A percentile compares a stretch with the other conserved stretches of the same genome.
Conservation (phyloP, 2,888 invertebrate species). For the Diaprepes abbreviatus region DNA sequence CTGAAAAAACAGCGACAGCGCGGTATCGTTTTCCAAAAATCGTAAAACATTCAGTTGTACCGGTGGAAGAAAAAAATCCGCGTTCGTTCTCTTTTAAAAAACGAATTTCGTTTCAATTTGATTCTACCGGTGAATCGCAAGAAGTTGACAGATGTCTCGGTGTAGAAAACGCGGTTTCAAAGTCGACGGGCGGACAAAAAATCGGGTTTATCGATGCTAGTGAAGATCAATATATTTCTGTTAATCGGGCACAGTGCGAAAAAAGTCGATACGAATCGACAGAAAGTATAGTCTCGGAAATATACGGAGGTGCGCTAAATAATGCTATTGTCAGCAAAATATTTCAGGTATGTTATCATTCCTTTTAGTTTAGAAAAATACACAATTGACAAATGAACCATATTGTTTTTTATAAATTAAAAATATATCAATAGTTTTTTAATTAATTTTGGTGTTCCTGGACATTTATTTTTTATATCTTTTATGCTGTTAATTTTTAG, state of each 20-base stretch:
- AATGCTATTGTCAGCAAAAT: slow-evolving; percentile 48
- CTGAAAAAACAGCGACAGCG: slow-evolving; percentile 28
- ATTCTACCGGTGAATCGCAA: background rate
- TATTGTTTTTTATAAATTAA: too few species aligned
- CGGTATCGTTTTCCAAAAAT: slow-evolving; percentile 50
- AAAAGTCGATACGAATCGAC: slow-evolving; percentile 25
- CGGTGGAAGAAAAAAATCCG: slow-evolving; percentile 50
- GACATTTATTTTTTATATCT: too few species aligned
- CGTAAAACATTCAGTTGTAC: slow-evolving; percentile 54
- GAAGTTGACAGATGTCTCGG: slow-evolving; percentile 22
- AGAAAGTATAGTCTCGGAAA: slow-evolving; percentile 25
- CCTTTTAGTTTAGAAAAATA: too few species aligned
- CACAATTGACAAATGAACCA: too few species aligned
- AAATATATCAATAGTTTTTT: too few species aligned
- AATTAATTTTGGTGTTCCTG: too few species aligned
- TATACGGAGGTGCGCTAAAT: slow-evolving; percentile 28
- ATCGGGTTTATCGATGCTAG: slow-evolving; percentile 35
- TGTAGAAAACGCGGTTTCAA: slow-evolving; percentile 35
- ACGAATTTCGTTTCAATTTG: slow-evolving; percentile 36
- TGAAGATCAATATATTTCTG: slow-evolving; percentile 15
- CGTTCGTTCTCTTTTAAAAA: slow-evolving; percentile 3
- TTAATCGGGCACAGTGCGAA: slow-evolving; percentile 9
- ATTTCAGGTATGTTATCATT: slow-evolving; percentile 50
- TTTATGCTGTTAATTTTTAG: too few species aligned
- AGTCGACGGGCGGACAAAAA: background rate